A percentile compares a stretch with the other conserved stretches of the same genome.
These are phyloP conservation scores for Acromyrmex echinatior DNA, from an alignment of 1,140 invertebrate genomes.

Conservation along the genomic window DNA sequence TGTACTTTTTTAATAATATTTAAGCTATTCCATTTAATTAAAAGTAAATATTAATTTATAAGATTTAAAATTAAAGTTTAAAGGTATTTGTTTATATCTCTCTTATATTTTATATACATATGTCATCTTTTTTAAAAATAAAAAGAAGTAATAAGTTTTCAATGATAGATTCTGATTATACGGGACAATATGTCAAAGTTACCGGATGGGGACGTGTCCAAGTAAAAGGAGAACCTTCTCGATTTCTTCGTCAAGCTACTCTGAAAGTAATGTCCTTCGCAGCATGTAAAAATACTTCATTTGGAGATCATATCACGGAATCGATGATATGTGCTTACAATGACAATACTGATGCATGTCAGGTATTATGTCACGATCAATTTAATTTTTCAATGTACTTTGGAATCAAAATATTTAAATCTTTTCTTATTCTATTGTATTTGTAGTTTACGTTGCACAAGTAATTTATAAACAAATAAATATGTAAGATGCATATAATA, in stretches of 20 bases:
- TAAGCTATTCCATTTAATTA: neutral
- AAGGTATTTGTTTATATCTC: neutral
- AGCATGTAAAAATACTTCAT: conserved; percentile 83
- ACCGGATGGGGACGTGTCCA: conserved; percentile 89
- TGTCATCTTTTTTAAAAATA: neutral
- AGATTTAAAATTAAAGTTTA: conserved; percentile 9
- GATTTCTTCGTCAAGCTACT: conserved; percentile 86
- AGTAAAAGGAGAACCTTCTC: conserved; percentile 85
- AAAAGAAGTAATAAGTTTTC: conserved; percentile 6
- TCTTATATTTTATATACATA: neutral
- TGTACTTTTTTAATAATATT: neutral
- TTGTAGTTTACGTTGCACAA: neutral
- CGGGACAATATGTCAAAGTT: conserved; percentile 86
- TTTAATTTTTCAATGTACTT: neutral
- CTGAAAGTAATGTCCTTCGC: conserved; percentile 84
- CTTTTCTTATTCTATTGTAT: neutral
- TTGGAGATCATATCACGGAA: conserved; percentile 83
- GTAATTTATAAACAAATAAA: neutral
- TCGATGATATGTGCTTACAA: conserved; percentile 87
- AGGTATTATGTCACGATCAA: conserved; percentile 82
- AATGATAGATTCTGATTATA: conserved; percentile 82
- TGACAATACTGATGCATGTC: conserved; percentile 88
- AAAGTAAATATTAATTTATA: conserved; percentile 9
- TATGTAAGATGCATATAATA: too few species aligned
- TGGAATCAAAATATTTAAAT: neutral